Conservation (phyloP, 1,140 invertebrate genomes). For the Centruroides sculpturatus region DNA sequence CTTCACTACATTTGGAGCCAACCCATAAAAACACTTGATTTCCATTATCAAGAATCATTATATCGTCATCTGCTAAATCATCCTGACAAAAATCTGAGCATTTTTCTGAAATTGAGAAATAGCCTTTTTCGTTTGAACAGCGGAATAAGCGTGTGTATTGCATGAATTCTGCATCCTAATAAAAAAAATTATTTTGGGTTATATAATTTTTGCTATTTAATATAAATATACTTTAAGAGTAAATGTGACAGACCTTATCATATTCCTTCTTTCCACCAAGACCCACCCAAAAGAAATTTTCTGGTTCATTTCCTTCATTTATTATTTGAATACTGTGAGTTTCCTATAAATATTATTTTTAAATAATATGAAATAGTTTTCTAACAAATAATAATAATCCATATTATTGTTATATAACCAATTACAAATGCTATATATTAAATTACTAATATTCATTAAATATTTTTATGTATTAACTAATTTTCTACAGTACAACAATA, state of each 20-base stretch:
- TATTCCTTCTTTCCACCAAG: slow-evolving; percentile 86
- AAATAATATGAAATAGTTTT: too few species aligned
- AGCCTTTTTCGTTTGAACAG: slow-evolving; percentile 98
- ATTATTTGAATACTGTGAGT: slow-evolving; percentile 55
- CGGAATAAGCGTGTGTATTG: slow-evolving; percentile 86
- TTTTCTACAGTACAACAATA: too few species aligned
- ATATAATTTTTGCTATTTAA: background rate
- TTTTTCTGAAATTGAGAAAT: slow-evolving; percentile 97
- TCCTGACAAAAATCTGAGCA: slow-evolving; percentile 99
- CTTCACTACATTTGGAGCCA: slow-evolving; percentile 88
- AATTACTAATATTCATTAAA: too few species aligned
- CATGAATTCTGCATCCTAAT: slow-evolving; percentile 75
- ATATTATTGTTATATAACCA: too few species aligned
- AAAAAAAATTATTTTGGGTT: background rate
- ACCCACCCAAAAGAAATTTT: slow-evolving; percentile 97
- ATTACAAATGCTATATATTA: too few species aligned
- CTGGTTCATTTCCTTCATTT: slow-evolving; percentile 93
- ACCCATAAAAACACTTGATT: slow-evolving; percentile 97
- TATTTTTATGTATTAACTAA: too few species aligned
- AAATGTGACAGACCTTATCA: slow-evolving; percentile 39
- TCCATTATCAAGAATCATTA: slow-evolving; percentile 98
- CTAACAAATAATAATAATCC: too few species aligned
- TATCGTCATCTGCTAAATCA: slow-evolving; percentile 97
- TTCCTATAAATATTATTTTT: slow-evolving; percentile 2
- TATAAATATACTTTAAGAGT: background rate